These are phyloP conservation scores for Leptinotarsa rubiginosa DNA, from an alignment of 2,888 invertebrate genomes.

Conservation along the genomic window DNA sequence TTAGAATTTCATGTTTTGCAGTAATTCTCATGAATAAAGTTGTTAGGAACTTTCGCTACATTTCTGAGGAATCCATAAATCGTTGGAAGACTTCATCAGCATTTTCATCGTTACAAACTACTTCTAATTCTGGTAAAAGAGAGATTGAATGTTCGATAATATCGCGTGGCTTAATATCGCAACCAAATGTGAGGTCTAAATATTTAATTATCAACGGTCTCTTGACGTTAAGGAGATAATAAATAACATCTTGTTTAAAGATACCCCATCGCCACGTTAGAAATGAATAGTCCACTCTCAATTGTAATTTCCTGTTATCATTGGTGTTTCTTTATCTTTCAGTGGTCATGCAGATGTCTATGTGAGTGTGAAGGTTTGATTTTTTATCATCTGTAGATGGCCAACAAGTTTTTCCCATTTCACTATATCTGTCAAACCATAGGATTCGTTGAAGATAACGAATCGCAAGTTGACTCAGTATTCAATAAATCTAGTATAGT, in stretches of 20 bases:
- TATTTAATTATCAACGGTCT: conserved; percentile 33
- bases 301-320: conserved; percentile 35
- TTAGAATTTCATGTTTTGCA: neutral
- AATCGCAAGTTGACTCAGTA: too few species aligned
- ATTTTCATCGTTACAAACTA: conserved; percentile 30
- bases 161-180: conserved; percentile 37
- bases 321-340: conserved; percentile 28
- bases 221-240: conserved; percentile 37
- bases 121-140: conserved; percentile 32
- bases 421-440: too few species aligned
- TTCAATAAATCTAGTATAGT: too few species aligned
- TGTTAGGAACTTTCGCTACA: neutral
- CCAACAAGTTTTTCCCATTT: too few species aligned
- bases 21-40: neutral
- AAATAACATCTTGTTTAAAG: conserved; percentile 33
- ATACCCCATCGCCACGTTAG: conserved; percentile 30
- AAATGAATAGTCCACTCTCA: conserved; percentile 32
- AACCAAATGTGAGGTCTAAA: conserved; percentile 27
- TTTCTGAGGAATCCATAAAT: neutral
- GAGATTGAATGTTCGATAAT: conserved; percentile 37
- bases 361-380: too few species aligned
- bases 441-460: too few species aligned
- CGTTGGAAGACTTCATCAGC: conserved; percentile 21
- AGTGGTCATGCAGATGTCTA: conserved; percentile 27
- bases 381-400: too few species aligned